Conservation (phyloP, 2,113 vertebrate species). For the Tupaia tana region DNA sequence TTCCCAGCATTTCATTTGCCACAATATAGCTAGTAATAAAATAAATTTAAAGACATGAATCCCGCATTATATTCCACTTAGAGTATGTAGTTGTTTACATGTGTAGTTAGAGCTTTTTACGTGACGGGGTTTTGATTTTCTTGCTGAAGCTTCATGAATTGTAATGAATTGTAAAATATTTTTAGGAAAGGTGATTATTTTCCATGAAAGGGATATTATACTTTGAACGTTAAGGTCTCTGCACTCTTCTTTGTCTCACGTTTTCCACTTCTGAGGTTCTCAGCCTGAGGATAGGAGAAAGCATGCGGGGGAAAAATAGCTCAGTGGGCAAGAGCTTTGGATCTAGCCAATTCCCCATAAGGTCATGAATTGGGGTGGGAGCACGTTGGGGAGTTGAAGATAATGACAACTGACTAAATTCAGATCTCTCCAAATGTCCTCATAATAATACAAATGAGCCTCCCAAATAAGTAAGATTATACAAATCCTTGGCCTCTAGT, state of each 20-base stretch:
- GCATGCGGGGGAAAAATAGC: neutral
- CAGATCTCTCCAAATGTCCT: neutral
- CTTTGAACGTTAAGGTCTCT: slow-evolving; percentile 32
- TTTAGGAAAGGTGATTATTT: slow-evolving; percentile 67
- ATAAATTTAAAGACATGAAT: slow-evolving; percentile 70
- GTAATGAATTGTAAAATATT: slow-evolving; percentile 66
- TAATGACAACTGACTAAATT: neutral
- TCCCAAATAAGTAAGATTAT: neutral
- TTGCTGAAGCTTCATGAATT: slow-evolving; percentile 12
- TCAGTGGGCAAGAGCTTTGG: neutral
- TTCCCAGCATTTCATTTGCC: slow-evolving; percentile 60
- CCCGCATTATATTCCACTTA: slow-evolving; percentile 62
- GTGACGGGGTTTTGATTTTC: slow-evolving; percentile 58
- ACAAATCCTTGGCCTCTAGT: neutral
- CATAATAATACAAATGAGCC: neutral
- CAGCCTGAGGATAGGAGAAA: neutral
- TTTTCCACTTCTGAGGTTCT: neutral
- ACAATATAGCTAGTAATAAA: slow-evolving; percentile 61
- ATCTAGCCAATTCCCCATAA: neutral
- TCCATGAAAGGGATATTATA: slow-evolving; percentile 49
- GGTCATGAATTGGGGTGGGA: neutral
- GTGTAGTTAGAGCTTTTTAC: slow-evolving; percentile 61
- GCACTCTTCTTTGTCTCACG: neutral
- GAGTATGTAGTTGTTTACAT: slow-evolving; percentile 66
- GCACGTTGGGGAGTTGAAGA: neutral